Evolutionary conservation across 1,140 invertebrate genomes (phyloP).

Genomic region (Alviniconcha marisindica): DNA sequence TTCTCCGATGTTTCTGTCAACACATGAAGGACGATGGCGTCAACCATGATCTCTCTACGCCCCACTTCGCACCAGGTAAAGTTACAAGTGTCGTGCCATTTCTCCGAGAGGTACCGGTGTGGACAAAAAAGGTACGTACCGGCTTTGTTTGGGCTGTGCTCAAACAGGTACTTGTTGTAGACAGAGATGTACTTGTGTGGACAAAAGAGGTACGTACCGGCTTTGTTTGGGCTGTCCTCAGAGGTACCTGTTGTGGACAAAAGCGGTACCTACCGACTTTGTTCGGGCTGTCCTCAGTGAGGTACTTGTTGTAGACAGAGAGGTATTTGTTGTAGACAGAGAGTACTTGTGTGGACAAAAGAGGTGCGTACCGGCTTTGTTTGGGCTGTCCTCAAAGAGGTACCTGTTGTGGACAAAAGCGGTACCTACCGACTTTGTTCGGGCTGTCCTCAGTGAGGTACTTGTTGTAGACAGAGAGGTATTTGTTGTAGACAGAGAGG

Average conservation of each 20-base stretch:
- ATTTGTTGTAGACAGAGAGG: too few species aligned
- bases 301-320: conserved; percentile 73
- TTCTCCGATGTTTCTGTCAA: conserved; percentile 58
- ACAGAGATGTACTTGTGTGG: conserved; percentile 69
- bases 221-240: conserved; percentile 56
- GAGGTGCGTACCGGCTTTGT: conserved; percentile 68
- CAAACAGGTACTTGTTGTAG: conserved; percentile 69
- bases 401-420: conserved; percentile 74
- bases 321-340: too few species aligned
- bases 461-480: conserved; percentile 74
- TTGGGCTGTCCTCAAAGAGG: conserved; percentile 60
- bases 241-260: conserved; percentile 74
- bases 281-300: conserved; percentile 60
- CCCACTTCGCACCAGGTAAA: not conserved
- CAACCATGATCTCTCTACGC: too few species aligned
- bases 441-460: conserved; percentile 64
- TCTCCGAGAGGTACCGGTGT: too few species aligned
- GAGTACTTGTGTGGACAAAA: too few species aligned
- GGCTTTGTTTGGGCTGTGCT: conserved; percentile 60
- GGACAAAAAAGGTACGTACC: too few species aligned
- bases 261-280: conserved; percentile 69
- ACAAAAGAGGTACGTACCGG: too few species aligned
- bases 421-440: conserved; percentile 66
- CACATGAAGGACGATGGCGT: not conserved
- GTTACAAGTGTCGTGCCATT: not conserved